phyloP scores from a whole-genome alignment of 2,797 vertebrate species.

The Pteropus rufus region DNA sequence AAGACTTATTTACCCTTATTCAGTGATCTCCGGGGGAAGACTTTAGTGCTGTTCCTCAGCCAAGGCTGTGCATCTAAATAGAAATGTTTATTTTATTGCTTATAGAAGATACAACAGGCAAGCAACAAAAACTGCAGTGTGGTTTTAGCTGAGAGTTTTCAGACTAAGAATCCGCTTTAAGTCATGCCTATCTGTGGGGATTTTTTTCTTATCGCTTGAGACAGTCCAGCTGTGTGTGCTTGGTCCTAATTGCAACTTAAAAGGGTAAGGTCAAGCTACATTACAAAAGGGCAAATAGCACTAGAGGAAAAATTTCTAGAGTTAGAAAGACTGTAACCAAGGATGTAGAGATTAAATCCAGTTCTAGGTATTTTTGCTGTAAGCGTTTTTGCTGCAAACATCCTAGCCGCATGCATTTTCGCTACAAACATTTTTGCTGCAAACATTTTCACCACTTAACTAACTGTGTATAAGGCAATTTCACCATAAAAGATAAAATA shows the following conservation, averaged over 20 bases:
- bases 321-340: neutral
- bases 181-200: neutral
- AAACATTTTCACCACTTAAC: neutral
- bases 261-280: neutral
- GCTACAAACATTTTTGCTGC: neutral
- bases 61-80: slow-evolving; percentile 36
- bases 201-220: neutral
- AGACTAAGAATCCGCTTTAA: neutral
- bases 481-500: neutral
- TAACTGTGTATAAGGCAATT: neutral
- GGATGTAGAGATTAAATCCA: neutral
- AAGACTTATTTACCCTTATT: neutral
- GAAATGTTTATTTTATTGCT: slow-evolving; percentile 52
- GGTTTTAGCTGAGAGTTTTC: neutral
- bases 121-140: neutral
- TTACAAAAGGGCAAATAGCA: neutral
- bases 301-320: neutral
- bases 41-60: neutral
- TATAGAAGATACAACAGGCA: neutral
- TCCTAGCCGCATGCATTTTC: neutral
- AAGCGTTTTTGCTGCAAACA: neutral
- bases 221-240: neutral
- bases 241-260: slow-evolving; percentile 3
- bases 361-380: neutral
- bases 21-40: neutral